These are phyloP conservation scores for Molossus alvarezi DNA, from an alignment of 2,797 vertebrate species.

Conservation along the genomic window DNA sequence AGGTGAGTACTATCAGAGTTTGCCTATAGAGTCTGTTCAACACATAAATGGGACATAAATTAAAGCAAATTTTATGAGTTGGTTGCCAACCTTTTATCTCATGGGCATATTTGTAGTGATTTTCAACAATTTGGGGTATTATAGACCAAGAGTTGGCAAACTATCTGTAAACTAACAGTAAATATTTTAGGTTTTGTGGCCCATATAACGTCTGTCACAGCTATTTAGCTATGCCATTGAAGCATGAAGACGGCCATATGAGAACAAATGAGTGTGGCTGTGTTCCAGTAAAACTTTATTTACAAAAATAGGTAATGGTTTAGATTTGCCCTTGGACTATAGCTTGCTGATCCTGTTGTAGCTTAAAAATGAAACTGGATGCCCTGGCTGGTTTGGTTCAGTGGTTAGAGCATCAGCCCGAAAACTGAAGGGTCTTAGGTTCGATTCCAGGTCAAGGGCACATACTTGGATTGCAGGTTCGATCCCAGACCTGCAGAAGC, in stretches of 20 bases:
- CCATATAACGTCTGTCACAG: background rate
- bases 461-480: no score
- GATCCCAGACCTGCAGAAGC: no score
- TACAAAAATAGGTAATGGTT: slow-evolving; percentile 25
- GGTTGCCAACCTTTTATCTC: slow-evolving; percentile 46
- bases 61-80: slow-evolving; percentile 15
- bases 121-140: slow-evolving; percentile 45
- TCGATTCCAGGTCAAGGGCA: no score
- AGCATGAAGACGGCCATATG: background rate
- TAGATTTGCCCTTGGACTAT: background rate
- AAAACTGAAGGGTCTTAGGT: no score
- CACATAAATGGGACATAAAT: background rate
- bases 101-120: background rate
- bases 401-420: no score
- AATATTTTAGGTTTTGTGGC: slow-evolving; percentile 24
- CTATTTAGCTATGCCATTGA: slow-evolving; percentile 11
- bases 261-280: slow-evolving; percentile 36
- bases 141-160: slow-evolving; percentile 2
- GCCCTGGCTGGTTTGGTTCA: no score
- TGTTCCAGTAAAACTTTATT: slow-evolving; percentile 62
- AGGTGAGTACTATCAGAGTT: slow-evolving; percentile 17
- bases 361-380: slow-evolving; percentile 41
- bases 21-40: background rate
- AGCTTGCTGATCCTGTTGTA: slow-evolving; percentile 61
- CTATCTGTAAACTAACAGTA: slow-evolving; percentile 23